Evolutionary conservation across 1,140 invertebrate species (phyloP), one percentile per base, ranked within the genome.

Genomic region (Ridgeia piscesae): DNA sequence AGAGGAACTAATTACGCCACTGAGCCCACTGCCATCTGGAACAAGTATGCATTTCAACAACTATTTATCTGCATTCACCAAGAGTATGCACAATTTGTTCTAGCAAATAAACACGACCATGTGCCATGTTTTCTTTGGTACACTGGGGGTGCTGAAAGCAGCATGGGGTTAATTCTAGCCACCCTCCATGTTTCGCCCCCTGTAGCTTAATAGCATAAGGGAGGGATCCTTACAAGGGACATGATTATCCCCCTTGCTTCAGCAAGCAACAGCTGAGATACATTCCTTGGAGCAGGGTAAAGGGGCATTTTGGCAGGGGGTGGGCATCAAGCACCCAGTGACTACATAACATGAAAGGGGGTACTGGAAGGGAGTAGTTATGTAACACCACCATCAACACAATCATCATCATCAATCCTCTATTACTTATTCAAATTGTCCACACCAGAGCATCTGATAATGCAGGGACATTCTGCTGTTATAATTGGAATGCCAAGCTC

Each of bases 101-200:
- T 77, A 77, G 27, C 58, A 77, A 77, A 77, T 21, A 77, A 77
- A 77, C 58, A 14, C 6, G 27, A 77, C 58, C 58, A 77, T 77
- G 58, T 77, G 58, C 58, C 58, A 77, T 77, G 58, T 77, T 77
- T 77, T 77, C 58, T 77, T 77, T 77, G 58, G 8, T 77, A 77
- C 58, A 77, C 58, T 21, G 17, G 58, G 58, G 58, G 58, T 77
- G 58, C 58, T 21, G 4, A 77, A 77, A 8, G 17, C 58, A 77
- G 58, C 58, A 77, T 77, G 58, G 58, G 58, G 58, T 77, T 77
- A 77, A 77, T 77, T 77, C 58, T 77, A 77, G 58, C 58, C 58
- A 77, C 58, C 58, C 58, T 77, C 58, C 58, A 77, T 21, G 17
- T 77, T 77, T 77, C 27, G 27, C 58, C 58, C 58, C 58, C 58